Evolutionary conservation across 1,140 invertebrate genomes (phyloP).

Genomic region (Lanistes nyassanus): DNA sequence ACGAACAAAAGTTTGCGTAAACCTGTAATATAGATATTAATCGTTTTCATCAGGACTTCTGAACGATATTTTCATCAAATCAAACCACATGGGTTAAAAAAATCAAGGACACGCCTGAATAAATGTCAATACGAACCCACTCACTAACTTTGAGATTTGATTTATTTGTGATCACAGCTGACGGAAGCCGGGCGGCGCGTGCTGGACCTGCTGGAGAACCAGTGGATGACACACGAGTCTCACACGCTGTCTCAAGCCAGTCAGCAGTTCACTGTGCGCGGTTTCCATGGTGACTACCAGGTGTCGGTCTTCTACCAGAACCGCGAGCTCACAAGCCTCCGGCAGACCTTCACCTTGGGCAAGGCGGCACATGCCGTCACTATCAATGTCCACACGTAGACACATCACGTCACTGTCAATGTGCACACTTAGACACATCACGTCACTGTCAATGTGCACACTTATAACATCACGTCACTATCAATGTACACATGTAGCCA

Average conservation of each 20-base stretch:
- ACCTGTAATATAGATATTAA: too few relatives aligned
- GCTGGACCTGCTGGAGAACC: slow-evolving; percentile 34
- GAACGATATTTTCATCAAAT: too few relatives aligned
- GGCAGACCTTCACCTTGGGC: slow-evolving; percentile 21
- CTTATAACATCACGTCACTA: neutral
- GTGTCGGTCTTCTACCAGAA: slow-evolving; percentile 7
- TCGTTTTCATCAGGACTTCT: too few relatives aligned
- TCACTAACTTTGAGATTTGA: too few relatives aligned
- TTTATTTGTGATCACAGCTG: slow-evolving; percentile 21
- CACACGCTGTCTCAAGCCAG: slow-evolving; percentile 22
- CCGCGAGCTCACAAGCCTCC: slow-evolving; percentile 9
- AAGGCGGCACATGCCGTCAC: slow-evolving; percentile 3
- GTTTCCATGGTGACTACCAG: slow-evolving; percentile 32
- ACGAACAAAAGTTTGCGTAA: too few relatives aligned
- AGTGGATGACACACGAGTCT: slow-evolving; percentile 40
- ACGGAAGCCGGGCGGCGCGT: slow-evolving; percentile 37
- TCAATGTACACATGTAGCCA: neutral
- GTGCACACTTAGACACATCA: too few relatives aligned
- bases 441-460: too few relatives aligned
- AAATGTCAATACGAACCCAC: too few relatives aligned
- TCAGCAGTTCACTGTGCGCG: slow-evolving; percentile 7
- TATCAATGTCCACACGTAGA: slow-evolving; percentile 2
- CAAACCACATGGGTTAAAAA: too few relatives aligned
- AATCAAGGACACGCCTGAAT: too few relatives aligned
- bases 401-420: too few relatives aligned